These are phyloP conservation scores for Crioceris asparagi DNA, from an alignment of 2,888 invertebrate genomes.

Conservation along the genomic window DNA sequence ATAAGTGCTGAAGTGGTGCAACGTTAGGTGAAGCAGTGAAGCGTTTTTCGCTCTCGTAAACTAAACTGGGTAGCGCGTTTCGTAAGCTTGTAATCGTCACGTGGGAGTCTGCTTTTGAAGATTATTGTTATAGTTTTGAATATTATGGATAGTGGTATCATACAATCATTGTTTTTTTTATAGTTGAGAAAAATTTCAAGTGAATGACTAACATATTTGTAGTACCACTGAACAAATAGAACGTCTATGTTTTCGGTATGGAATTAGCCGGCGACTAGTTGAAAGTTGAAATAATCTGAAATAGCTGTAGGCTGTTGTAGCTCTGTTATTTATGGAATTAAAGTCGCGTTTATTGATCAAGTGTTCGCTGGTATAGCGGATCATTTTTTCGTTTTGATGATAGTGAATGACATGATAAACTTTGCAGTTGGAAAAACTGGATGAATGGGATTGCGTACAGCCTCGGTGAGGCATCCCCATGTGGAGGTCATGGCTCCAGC, in stretches of 20 bases:
- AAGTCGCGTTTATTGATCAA: conserved; percentile 21
- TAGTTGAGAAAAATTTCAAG: too few relatives aligned
- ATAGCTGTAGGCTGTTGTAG: conserved; percentile 10
- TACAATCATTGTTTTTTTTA: too few relatives aligned
- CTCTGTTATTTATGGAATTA: conserved; percentile 20
- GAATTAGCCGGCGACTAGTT: conserved; percentile 32
- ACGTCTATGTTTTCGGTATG: conserved; percentile 23
- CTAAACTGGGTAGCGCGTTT: conserved; percentile 30
- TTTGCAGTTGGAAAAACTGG: conserved; percentile 33
- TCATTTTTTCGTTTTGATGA: conserved; percentile 15
- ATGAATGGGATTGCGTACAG: conserved; percentile 43
- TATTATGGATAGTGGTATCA: too few relatives aligned
- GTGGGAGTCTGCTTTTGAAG: conserved; percentile 29
- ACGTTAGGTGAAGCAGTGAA: conserved; percentile 38
- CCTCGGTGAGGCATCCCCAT: conserved; percentile 47
- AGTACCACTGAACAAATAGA: conserved; percentile 6
- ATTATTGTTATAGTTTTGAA: too few relatives aligned
- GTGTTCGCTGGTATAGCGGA: conserved; percentile 18
- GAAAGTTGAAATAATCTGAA: conserved; percentile 10
- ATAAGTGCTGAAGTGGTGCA: conserved; percentile 35
- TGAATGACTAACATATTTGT: conserved; percentile 6
- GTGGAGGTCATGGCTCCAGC: conserved; percentile 89
- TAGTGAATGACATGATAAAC: conserved; percentile 25
- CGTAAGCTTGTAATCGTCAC: conserved; percentile 32
- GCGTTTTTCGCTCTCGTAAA: conserved; percentile 30